Base-by-base conservation (phyloP, 1,140 invertebrate genomes). In the Caenorhabditis inopinata region DNA sequence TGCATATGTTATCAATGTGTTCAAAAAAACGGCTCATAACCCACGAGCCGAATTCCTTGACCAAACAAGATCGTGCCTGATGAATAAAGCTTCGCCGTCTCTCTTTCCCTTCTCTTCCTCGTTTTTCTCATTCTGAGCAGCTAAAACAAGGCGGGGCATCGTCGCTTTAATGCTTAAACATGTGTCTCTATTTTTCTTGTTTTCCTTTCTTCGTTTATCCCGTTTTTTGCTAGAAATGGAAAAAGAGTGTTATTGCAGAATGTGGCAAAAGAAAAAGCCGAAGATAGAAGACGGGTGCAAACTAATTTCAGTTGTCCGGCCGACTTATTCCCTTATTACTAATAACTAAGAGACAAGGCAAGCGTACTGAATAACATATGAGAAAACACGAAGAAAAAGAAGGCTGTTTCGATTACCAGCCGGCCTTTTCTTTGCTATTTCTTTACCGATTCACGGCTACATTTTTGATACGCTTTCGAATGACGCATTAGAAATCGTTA, bases 241-340 rank as follows among this genome's bases (percentile, higher is more conserved):
- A 21, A 51, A 21, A 38, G 32, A 38, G 23, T 68, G 23, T 38
- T 38, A 32, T 58, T n/a, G n/a, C n/a, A n/a, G 51, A 21, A 32
- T 32, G 27, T 7, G 38, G 38, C 5, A 25, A 53, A 53, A 53
- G 18, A 53, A 16, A 25, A 18, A 25, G 23, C 12, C 35, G 38
- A 38, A 35, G 21, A 25, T 4, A n/a, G 58, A 18, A 68, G n/a
- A n/a, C n/a, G 58, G 58, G 58, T 68, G 58, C 58, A 68, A 68
- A 68, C 58, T 68, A 68, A 68, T 68, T 68, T 68, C 58, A 68
- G 35, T 68, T 68, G 35, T 38, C 58, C 58, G 58, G 38, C 58
- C 32, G 58, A 68, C 58, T 68, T 62, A 62, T n/a, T 62, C 21
- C 32, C 58, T 68, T n/a, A n/a, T 68, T 38, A 68, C 58, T 68